These are phyloP conservation scores for Sinella curviseta DNA, from an alignment of 1,140 invertebrate genomes.

Conservation along the genomic window DNA sequence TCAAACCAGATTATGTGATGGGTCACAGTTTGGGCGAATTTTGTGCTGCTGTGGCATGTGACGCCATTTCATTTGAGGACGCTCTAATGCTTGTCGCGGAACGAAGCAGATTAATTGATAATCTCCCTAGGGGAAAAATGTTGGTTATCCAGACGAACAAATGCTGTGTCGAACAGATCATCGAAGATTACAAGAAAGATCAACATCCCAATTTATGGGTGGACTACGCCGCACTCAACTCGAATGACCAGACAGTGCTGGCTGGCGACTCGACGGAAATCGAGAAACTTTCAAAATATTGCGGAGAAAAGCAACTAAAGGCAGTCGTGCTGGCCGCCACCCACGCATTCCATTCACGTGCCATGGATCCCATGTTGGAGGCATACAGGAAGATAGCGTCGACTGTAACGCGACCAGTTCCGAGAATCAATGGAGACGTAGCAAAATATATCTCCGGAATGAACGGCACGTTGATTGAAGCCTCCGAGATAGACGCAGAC, in stretches of 20 bases:
- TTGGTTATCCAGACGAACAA: conserved; percentile 7
- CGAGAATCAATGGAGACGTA: background rate
- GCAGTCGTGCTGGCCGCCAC: background rate
- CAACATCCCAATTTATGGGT: background rate
- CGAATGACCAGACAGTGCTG: background rate
- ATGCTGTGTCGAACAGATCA: background rate
- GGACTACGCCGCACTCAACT: background rate
- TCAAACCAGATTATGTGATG: conserved; percentile 29
- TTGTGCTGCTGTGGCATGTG: conserved; percentile 16
- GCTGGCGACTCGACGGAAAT: background rate
- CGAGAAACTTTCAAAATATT: background rate
- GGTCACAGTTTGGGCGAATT: conserved; percentile 44
- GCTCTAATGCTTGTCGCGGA: conserved; percentile 24
- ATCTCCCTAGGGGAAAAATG: conserved; percentile 34
- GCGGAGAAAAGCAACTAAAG: background rate
- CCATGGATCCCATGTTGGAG: background rate
- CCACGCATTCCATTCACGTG: background rate
- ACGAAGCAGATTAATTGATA: conserved; percentile 30
- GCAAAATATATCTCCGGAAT: background rate
- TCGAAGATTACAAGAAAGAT: background rate
- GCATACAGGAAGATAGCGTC: background rate
- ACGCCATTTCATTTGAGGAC: conserved; percentile 32
- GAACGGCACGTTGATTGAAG: background rate
- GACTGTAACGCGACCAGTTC: background rate
- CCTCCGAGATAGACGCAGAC: background rate